Percentiles rank a stretch among this genome's conserved stretches.
phyloP scores from a whole-genome alignment of 2,113 vertebrate genomes.

The Mus spicilegus region DNA sequence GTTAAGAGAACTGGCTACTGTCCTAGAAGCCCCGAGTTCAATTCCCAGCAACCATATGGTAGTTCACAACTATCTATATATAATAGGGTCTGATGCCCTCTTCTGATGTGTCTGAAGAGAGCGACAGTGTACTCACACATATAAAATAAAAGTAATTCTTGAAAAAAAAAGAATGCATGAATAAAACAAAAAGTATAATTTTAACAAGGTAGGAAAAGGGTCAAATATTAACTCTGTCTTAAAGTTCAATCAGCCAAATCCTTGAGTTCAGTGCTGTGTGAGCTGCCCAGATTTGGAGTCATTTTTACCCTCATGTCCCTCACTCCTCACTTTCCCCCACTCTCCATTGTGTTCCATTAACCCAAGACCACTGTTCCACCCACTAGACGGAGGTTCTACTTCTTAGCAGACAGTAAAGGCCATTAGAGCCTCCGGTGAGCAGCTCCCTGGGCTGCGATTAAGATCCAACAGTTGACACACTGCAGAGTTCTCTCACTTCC shows the following conservation, averaged over 20 bases:
- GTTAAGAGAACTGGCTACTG: no score
- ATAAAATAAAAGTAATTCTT: no score
- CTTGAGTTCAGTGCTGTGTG: neutral
- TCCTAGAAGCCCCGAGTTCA: no score
- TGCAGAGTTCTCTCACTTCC: neutral
- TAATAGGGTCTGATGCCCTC: no score
- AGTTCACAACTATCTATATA: no score
- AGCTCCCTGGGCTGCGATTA: neutral
- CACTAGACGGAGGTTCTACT: neutral
- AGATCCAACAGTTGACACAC: neutral
- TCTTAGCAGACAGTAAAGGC: neutral
- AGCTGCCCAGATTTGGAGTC: neutral
- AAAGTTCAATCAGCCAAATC: neutral
- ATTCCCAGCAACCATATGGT: no score
- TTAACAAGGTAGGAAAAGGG: neutral
- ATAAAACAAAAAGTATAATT: conserved; percentile 2
- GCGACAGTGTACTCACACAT: no score
- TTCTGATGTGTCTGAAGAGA: no score
- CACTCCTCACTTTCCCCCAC: neutral
- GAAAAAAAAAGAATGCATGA: neutral
- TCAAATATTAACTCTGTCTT: neutral
- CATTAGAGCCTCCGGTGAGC: neutral
- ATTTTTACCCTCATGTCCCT: neutral
- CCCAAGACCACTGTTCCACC: neutral
- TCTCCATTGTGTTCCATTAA: neutral